phyloP scores from a whole-genome alignment of 2,888 invertebrate species.

The Pocota personata region DNA sequence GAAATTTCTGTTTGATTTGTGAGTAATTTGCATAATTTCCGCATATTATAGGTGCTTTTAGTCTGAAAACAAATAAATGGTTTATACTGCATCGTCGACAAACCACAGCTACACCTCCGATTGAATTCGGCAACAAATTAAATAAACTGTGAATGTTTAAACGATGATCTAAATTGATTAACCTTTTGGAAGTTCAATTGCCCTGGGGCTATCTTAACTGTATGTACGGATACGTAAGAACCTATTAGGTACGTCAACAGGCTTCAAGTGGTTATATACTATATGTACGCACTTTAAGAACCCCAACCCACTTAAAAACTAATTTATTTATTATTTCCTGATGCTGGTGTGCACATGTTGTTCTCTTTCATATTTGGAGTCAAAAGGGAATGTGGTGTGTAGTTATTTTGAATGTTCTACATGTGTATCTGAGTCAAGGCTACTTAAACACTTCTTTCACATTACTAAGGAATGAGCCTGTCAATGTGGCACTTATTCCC shows the following conservation, averaged over 20 bases:
- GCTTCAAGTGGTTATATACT: background rate
- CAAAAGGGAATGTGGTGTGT: background rate
- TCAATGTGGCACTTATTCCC: slow-evolving; percentile 11
- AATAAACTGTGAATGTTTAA: background rate
- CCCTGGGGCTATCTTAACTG: background rate
- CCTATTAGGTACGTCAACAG: background rate
- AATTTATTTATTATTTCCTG: slow-evolving; percentile 13
- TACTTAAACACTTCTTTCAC: slow-evolving; percentile 7
- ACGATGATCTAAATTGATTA: background rate
- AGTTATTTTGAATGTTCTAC: background rate
- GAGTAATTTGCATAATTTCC: slow-evolving; percentile 7
- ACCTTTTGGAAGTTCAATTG: background rate
- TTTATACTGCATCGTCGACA: background rate
- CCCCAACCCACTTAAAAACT: background rate
- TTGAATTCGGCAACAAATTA: background rate
- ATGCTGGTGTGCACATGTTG: background rate
- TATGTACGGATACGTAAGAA: background rate
- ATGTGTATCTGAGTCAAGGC: background rate
- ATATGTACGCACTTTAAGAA: background rate
- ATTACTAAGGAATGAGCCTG: background rate
- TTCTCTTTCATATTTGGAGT: background rate
- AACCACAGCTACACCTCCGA: background rate
- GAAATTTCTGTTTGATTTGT: background rate
- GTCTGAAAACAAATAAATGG: background rate
- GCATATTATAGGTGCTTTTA: background rate